Evolutionary conservation across 35 echinoderm and acorn worm species (phyloP).

Genomic region (Heliocidaris tuberculata): DNA sequence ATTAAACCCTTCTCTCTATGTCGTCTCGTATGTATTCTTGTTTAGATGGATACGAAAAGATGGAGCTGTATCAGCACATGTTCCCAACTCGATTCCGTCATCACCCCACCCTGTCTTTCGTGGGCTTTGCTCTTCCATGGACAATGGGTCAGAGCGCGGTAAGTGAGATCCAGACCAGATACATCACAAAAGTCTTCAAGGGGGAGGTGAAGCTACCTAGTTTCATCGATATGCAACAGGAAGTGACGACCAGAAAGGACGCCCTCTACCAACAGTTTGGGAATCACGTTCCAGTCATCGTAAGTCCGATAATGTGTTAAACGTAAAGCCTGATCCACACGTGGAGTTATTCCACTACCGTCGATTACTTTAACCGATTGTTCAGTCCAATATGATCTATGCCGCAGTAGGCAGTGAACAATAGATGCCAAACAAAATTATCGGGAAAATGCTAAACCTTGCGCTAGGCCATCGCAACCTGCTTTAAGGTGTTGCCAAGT

Average conservation of each 20-base stretch:
- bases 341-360: too few species aligned
- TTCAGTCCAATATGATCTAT: too few species aligned
- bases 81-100: constrained; percentile 55
- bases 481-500: too few species aligned
- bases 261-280: not conserved
- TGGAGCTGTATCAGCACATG: constrained; percentile 46
- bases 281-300: not conserved
- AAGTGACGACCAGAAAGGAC: constrained; percentile 23
- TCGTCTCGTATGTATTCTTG: too few species aligned
- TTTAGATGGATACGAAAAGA: not conserved
- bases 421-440: too few species aligned
- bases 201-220: constrained; percentile 46
- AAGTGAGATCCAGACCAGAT: constrained; percentile 66
- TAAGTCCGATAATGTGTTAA: not conserved
- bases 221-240: constrained; percentile 26
- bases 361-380: too few species aligned
- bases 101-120: constrained; percentile 47
- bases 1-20: too few species aligned
- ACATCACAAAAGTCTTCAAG: constrained; percentile 55
- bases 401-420: too few species aligned
- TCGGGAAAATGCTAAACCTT: too few species aligned
- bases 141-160: constrained; percentile 52
- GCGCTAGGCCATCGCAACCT: too few species aligned
- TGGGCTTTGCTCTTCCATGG: constrained; percentile 37
- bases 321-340: too few species aligned